Evolutionary conservation across 1,140 invertebrate genomes (phyloP).

Genomic region (Drosophila ficusphila): DNA sequence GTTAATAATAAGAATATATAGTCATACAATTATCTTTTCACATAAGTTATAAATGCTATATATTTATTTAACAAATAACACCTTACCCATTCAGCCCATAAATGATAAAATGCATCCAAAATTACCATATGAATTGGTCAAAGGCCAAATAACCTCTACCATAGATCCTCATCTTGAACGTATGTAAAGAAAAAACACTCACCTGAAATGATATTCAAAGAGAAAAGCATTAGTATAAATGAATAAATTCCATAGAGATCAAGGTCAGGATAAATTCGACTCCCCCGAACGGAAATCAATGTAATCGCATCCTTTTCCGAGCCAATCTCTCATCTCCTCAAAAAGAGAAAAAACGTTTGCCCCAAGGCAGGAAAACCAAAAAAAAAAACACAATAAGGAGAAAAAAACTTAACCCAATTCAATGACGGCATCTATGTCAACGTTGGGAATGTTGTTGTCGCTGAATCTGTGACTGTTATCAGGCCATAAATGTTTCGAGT

Average conservation of each 20-base stretch:
- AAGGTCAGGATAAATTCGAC: conserved; percentile 21
- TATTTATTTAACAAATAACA: neutral
- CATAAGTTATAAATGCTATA: too few relatives aligned
- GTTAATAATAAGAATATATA: too few relatives aligned
- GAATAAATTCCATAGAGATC: conserved; percentile 40
- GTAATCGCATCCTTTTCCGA: conserved; percentile 27
- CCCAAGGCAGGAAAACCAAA: conserved; percentile 6
- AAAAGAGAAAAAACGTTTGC: neutral
- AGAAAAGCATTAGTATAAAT: conserved; percentile 35
- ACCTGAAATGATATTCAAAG: conserved; percentile 35
- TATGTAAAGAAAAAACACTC: conserved; percentile 22
- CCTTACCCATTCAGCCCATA: conserved; percentile 4
- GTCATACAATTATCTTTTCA: too few relatives aligned
- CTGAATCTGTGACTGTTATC: conserved; percentile 20
- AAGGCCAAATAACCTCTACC: conserved; percentile 13
- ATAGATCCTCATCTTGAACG: neutral
- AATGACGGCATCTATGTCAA: conserved; percentile 48
- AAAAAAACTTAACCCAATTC: conserved; percentile 49
- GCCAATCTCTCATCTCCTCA: conserved; percentile 18
- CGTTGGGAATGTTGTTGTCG: conserved; percentile 11
- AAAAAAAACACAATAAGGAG: conserved; percentile 17
- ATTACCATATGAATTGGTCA: conserved; percentile 29
- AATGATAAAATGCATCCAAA: neutral
- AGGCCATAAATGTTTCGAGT: conserved; percentile 47
- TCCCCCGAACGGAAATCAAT: conserved; percentile 16